Evolutionary conservation across 2,797 vertebrate species (phyloP).

Genomic region (Myotis daubentonii): DNA sequence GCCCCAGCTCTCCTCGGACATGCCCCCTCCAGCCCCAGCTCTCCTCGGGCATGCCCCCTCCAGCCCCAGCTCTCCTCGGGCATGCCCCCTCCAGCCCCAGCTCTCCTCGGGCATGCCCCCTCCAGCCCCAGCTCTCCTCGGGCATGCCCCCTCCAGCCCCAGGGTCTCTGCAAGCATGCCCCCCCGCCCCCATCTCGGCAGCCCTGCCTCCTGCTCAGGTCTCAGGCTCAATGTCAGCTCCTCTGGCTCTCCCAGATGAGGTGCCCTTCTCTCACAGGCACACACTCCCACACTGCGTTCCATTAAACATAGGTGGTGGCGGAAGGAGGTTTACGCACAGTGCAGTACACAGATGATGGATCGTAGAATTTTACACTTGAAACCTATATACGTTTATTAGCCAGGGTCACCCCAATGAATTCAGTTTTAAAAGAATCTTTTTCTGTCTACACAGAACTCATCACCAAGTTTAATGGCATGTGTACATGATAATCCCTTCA

Average conservation of each 20-base stretch:
- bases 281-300: not conserved
- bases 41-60: too few species aligned
- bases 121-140: not conserved
- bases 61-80: too few species aligned
- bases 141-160: too few species aligned
- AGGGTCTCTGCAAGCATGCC: too few species aligned
- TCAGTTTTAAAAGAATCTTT: not conserved
- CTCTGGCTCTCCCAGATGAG: not conserved
- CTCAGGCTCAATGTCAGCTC: not conserved
- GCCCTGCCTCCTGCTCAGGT: not conserved
- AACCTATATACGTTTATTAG: not conserved
- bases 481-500: not conserved
- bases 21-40: too few species aligned
- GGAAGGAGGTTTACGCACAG: not conserved
- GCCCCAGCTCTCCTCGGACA: too few species aligned
- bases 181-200: not conserved
- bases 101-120: not conserved
- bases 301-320: not conserved
- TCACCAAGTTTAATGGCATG: not conserved
- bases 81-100: too few species aligned
- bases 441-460: not conserved
- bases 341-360: not conserved
- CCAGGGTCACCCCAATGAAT: not conserved
- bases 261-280: not conserved
- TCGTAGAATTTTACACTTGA: not conserved